Conservation (phyloP, 2,797 vertebrate species). For the Acanthopagrus latus region DNA sequence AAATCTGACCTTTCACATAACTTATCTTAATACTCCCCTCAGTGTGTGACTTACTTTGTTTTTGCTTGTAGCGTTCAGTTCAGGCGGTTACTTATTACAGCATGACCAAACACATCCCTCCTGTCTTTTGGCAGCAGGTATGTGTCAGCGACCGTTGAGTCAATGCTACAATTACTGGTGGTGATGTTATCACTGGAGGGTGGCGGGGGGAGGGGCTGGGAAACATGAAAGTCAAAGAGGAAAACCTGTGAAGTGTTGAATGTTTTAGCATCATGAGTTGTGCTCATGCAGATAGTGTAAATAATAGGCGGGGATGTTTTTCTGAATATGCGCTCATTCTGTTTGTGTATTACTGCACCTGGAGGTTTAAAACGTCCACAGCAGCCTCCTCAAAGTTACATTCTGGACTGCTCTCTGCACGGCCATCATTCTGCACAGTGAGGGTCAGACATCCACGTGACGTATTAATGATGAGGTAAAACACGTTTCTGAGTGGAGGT, state of each 20-base stretch:
- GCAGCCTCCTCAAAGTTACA: not conserved
- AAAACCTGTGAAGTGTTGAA: not conserved
- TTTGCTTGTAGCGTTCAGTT: slow-evolving; percentile 19
- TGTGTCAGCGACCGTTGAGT: slow-evolving; percentile 49
- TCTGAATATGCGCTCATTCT: not conserved
- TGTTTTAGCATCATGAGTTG: not conserved
- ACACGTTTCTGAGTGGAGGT: not conserved
- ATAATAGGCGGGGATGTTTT: not conserved
- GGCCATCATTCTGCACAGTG: not conserved
- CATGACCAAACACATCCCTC: slow-evolving; percentile 57
- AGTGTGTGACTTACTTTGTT: slow-evolving; percentile 5
- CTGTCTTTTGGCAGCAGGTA: slow-evolving; percentile 31
- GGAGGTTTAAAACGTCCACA: not conserved
- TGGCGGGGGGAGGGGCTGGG: not conserved
- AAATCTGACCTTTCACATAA: slow-evolving; percentile 28
- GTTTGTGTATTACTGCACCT: not conserved
- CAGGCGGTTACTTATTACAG: slow-evolving; percentile 78
- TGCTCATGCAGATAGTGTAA: not conserved
- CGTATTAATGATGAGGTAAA: not conserved
- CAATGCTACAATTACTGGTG: slow-evolving; percentile 2
- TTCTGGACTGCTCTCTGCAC: not conserved
- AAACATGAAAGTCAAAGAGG: not conserved
- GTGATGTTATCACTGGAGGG: slow-evolving; percentile 17
- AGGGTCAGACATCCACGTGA: not conserved
- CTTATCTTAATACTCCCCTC: slow-evolving; percentile 3